These are phyloP conservation scores for Echinometra lucunter DNA, from an alignment of 53 echinoderm and acorn worm genomes.

Conservation along the genomic window DNA sequence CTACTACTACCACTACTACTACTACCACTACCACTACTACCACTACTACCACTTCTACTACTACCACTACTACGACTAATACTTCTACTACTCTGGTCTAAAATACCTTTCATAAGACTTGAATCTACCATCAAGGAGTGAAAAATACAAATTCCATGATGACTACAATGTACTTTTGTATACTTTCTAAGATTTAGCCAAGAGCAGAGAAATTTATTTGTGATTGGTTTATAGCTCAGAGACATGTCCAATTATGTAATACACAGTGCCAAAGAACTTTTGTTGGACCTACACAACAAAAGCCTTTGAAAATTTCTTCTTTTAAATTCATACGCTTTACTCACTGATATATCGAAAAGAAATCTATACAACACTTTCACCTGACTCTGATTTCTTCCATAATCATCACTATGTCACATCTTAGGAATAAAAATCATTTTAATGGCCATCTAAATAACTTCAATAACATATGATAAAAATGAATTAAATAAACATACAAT, in stretches of 20 bases:
- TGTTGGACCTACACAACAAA: background rate
- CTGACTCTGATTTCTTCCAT: background rate
- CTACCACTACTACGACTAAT: too few species aligned
- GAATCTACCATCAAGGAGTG: background rate
- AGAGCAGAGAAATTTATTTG: background rate
- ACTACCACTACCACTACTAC: too few species aligned
- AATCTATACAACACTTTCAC: too few species aligned
- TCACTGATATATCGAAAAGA: too few species aligned
- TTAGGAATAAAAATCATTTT: background rate
- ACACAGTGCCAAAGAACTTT: background rate
- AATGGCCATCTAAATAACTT: background rate
- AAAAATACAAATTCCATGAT: background rate
- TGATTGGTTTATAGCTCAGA: background rate
- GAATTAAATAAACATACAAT: background rate
- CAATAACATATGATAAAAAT: background rate
- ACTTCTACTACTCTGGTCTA: too few species aligned
- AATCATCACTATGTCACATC: background rate
- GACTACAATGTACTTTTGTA: background rate
- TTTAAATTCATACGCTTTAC: background rate
- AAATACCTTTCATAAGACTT: too few species aligned
- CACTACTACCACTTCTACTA: too few species aligned
- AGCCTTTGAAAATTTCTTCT: background rate
- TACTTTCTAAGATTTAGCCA: background rate
- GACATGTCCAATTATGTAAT: background rate
- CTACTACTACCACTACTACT: too few species aligned